Percentiles rank a stretch among this genome's conserved stretches.
These are phyloP conservation scores for Dendroctonus ponderosae DNA, from an alignment of 1,140 invertebrate species.

Conservation along the genomic window DNA sequence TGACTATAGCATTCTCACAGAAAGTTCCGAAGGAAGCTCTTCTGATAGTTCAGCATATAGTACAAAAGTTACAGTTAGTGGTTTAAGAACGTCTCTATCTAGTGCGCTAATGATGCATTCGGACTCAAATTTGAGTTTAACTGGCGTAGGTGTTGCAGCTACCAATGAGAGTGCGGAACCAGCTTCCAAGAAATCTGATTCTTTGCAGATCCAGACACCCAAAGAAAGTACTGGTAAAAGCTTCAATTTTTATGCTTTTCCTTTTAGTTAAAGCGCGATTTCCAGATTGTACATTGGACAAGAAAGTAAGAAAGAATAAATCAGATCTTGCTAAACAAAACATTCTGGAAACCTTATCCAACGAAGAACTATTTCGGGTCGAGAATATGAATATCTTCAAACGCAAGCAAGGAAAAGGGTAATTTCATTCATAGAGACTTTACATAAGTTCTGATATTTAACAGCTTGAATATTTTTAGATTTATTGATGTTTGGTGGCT, in stretches of 20 bases:
- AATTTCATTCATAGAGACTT: background rate
- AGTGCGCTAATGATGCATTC: slow-evolving; percentile 60
- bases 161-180: background rate
- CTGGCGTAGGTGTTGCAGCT: slow-evolving; percentile 23
- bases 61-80: background rate
- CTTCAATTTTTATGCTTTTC: too few species aligned
- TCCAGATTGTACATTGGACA: background rate
- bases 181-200: too few species aligned
- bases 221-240: too few species aligned
- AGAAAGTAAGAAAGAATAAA: slow-evolving; percentile 49
- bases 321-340: slow-evolving; percentile 33
- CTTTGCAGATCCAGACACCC: too few species aligned
- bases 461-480: slow-evolving; percentile 1
- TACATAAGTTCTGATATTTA: slow-evolving; percentile 40
- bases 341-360: slow-evolving; percentile 23
- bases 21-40: slow-evolving; percentile 46
- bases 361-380: slow-evolving; percentile 49
- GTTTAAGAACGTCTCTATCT: slow-evolving; percentile 33
- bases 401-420: slow-evolving; percentile 65
- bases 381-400: slow-evolving; percentile 71
- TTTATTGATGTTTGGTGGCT: slow-evolving; percentile 96
- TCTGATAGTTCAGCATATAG: slow-evolving; percentile 8
- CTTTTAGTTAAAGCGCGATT: background rate
- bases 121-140: slow-evolving; percentile 62
- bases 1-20: slow-evolving; percentile 66